These are phyloP conservation scores for Myotis lucifugus DNA, from an alignment of 2,113 vertebrate genomes.

Conservation along the genomic window DNA sequence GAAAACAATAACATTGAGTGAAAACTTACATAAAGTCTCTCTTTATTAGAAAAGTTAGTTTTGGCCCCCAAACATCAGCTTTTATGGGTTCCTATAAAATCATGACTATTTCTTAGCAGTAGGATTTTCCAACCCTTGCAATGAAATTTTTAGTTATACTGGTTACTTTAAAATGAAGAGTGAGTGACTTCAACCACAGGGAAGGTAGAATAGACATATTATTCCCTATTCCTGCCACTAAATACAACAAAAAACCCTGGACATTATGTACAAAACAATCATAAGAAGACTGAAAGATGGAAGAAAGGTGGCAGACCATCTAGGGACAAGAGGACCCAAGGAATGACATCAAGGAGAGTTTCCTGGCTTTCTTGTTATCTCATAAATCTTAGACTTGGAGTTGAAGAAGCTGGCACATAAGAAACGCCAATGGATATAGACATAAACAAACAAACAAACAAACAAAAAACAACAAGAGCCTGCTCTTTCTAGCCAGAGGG, in stretches of 20 bases:
- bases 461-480: background rate
- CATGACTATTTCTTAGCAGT: conserved; percentile 54
- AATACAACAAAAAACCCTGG: background rate
- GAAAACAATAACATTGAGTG: conserved; percentile 55
- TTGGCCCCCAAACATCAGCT: conserved; percentile 47
- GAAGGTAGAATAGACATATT: background rate
- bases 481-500: background rate
- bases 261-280: background rate
- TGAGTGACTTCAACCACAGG: conserved; percentile 27
- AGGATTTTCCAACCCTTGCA: conserved; percentile 62
- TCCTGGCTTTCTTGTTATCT: background rate
- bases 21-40: conserved; percentile 62
- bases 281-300: background rate
- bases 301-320: background rate
- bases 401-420: background rate
- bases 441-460: background rate
- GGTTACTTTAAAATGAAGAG: conserved; percentile 48
- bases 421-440: background rate
- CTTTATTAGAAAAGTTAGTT: conserved; percentile 68
- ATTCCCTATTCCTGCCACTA: background rate
- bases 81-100: conserved; percentile 71
- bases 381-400: background rate
- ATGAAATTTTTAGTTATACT: conserved; percentile 51
- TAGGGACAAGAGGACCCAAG: background rate
- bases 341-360: background rate